Evolutionary conservation across 2,888 invertebrate genomes (phyloP).

Genomic region (Maniola hyperantus): DNA sequence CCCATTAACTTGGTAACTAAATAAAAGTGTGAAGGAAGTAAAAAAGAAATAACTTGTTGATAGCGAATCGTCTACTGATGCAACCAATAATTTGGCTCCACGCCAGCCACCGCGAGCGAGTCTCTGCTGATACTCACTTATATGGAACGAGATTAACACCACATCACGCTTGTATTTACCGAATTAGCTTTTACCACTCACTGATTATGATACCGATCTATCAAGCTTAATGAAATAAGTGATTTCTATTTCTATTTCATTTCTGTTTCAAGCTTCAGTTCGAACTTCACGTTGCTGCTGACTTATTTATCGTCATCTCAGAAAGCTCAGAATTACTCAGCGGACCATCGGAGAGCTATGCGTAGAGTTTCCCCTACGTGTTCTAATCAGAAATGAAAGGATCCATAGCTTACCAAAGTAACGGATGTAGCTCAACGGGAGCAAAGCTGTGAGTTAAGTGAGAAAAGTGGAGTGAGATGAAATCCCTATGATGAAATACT

Average conservation of each 20-base stretch:
- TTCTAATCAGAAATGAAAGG: no score
- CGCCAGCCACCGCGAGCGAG: constrained; percentile 57
- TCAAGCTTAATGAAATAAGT: constrained; percentile 4
- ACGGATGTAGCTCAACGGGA: no score
- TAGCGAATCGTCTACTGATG: constrained; percentile 51
- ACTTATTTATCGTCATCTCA: neutral
- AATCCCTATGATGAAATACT: no score
- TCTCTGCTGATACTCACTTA: constrained; percentile 64
- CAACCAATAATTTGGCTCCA: constrained; percentile 66
- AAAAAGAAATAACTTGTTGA: constrained; percentile 33
- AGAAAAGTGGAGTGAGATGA: no score
- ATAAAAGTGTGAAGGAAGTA: constrained; percentile 10
- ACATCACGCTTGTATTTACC: constrained; percentile 37
- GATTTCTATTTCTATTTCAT: neutral
- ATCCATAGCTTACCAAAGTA: no score
- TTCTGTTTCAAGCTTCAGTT: neutral
- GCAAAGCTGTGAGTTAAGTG: no score
- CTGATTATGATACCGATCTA: constrained; percentile 3
- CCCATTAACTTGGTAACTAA: neutral
- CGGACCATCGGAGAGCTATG: no score
- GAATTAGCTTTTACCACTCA: constrained; percentile 19
- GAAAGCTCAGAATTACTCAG: no score
- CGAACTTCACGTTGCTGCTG: neutral
- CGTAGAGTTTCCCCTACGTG: no score
- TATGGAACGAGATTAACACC: constrained; percentile 46